phyloP scores from a whole-genome alignment of 2,888 invertebrate genomes.

The Leucophenga maculata region DNA sequence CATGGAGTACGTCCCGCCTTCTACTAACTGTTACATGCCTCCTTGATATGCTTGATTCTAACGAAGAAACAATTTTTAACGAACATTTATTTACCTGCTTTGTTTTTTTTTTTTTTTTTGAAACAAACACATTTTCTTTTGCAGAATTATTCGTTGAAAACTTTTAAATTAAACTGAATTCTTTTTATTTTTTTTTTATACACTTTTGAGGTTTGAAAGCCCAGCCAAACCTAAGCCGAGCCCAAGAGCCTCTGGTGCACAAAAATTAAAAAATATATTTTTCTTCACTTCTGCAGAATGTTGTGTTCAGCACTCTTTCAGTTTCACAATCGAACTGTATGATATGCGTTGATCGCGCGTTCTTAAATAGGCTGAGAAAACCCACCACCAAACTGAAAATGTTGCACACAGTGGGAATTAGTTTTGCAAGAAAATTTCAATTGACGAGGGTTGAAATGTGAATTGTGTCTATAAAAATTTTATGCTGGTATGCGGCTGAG shows the following conservation, averaged over 20 bases:
- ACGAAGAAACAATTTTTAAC: too few relatives aligned
- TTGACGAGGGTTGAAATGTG: conserved; percentile 51
- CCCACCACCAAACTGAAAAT: conserved; percentile 50
- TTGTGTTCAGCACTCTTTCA: conserved; percentile 37
- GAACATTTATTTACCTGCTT: too few relatives aligned
- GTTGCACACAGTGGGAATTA: conserved; percentile 47
- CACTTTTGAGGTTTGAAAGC: conserved; percentile 12
- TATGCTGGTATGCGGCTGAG: conserved; percentile 39
- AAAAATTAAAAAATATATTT: background rate
- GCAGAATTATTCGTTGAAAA: background rate
- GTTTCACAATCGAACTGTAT: conserved; percentile 47
- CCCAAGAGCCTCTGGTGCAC: conserved; percentile 23
- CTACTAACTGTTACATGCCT: too few relatives aligned
- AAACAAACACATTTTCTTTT: too few relatives aligned
- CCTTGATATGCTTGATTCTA: too few relatives aligned
- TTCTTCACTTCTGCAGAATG: background rate
- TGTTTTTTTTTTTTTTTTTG: background rate
- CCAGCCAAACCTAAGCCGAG: background rate
- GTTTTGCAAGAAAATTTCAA: conserved; percentile 47
- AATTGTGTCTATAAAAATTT: conserved; percentile 51
- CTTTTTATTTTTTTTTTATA: background rate
- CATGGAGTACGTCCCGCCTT: too few relatives aligned
- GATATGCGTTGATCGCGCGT: conserved; percentile 38
- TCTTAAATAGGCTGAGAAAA: conserved; percentile 42
- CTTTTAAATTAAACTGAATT: background rate